Evolutionary conservation across 2,888 invertebrate genomes (phyloP).

Genomic region (Lottia gigantea): DNA sequence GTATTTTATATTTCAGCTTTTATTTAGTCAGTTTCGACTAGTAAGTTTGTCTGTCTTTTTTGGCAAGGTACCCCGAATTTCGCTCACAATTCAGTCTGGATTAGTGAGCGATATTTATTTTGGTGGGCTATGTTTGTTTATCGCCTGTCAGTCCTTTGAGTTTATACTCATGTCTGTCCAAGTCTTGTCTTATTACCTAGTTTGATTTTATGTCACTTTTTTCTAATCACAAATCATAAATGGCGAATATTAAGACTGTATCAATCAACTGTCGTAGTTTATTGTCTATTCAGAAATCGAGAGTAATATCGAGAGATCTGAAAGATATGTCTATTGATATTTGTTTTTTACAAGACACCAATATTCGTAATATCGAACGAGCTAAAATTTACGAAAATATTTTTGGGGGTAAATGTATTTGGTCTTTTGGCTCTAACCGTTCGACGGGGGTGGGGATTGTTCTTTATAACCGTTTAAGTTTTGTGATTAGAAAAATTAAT

Average conservation of each 20-base stretch:
- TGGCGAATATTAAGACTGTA: neutral
- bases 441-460: conserved; percentile 1
- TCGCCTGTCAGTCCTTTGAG: neutral
- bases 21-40: too few species aligned
- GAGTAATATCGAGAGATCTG: neutral
- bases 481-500: conserved; percentile 3
- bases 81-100: neutral
- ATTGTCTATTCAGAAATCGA: conserved; percentile 1
- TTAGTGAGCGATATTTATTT: neutral
- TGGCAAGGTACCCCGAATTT: conserved; percentile 1
- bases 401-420: neutral
- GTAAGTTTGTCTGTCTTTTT: neutral
- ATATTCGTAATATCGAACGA: neutral
- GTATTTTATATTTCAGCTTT: too few species aligned
- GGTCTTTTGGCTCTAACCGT: neutral
- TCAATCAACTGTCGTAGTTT: conserved; percentile 8
- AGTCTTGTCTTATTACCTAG: neutral
- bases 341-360: conserved; percentile 1
- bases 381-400: neutral
- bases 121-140: neutral
- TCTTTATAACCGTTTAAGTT: neutral
- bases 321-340: neutral
- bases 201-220: neutral
- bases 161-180: neutral
- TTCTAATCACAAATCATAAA: conserved; percentile 1